Evolutionary conservation across 2,113 vertebrate genomes (phyloP).

Genomic region (Callithrix jacchus): DNA sequence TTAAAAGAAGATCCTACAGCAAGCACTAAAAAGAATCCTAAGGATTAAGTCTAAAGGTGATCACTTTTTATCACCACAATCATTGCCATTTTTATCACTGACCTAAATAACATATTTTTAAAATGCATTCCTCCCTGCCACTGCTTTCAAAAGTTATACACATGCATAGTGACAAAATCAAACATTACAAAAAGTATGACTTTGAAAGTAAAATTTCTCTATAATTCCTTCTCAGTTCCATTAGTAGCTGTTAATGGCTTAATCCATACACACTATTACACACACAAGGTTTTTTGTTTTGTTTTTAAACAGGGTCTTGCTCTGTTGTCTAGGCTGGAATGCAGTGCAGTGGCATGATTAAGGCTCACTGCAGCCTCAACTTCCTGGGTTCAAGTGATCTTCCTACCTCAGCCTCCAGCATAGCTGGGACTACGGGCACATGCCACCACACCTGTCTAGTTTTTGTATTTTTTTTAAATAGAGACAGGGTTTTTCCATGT

Average conservation of each 20-base stretch:
- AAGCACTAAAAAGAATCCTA: neutral
- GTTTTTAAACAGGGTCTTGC: too few relatives aligned
- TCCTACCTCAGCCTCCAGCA: too few relatives aligned
- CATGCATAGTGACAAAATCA: neutral
- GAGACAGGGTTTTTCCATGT: too few relatives aligned
- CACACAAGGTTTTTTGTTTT: neutral
- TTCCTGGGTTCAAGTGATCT: too few relatives aligned
- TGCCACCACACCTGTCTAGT: too few relatives aligned
- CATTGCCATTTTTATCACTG: neutral
- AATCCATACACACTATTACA: neutral
- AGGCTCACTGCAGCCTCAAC: too few relatives aligned
- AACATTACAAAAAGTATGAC: neutral
- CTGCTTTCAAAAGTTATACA: neutral
- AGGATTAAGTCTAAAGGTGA: neutral
- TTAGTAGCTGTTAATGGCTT: neutral
- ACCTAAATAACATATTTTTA: neutral
- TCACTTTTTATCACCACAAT: neutral
- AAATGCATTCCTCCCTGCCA: neutral
- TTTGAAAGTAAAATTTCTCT: slow-evolving; percentile 10
- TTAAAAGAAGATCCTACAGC: neutral
- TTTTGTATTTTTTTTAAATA: too few relatives aligned
- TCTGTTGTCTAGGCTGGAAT: too few relatives aligned
- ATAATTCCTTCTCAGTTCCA: neutral
- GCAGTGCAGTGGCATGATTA: too few relatives aligned
- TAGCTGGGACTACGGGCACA: too few relatives aligned